Conservation (phyloP, 2,113 vertebrate genomes). For the Tor tambroides region DNA sequence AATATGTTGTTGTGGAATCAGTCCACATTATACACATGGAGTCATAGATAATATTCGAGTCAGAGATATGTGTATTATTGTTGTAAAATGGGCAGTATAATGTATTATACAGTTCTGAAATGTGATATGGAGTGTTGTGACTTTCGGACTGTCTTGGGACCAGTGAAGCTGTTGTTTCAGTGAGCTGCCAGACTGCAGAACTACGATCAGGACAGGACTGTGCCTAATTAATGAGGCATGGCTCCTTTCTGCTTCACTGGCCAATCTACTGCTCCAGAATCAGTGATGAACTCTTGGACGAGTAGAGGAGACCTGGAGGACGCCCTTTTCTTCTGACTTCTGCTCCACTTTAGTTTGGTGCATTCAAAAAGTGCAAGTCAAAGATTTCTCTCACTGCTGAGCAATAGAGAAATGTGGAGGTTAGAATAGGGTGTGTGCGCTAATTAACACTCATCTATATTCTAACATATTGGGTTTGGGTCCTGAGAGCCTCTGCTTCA, state of each 20-base stretch:
- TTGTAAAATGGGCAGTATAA: neutral
- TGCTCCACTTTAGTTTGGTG: conserved; percentile 44
- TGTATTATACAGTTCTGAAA: conserved; percentile 57
- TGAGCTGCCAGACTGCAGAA: conserved; percentile 51
- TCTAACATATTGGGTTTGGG: conserved; percentile 58
- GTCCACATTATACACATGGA: neutral
- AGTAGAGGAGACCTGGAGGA: conserved; percentile 41
- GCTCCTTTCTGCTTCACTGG: conserved; percentile 64
- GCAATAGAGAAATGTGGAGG: neutral
- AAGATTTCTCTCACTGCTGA: neutral
- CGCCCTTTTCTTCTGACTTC: neutral
- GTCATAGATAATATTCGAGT: neutral
- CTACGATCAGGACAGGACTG: conserved; percentile 54
- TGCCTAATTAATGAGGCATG: conserved; percentile 65
- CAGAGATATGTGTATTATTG: too few relatives aligned
- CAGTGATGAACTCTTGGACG: conserved; percentile 40
- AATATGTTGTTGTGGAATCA: neutral
- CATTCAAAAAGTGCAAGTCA: conserved; percentile 31
- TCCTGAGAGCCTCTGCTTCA: conserved; percentile 43
- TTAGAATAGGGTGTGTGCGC: neutral
- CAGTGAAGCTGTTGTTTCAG: conserved; percentile 65
- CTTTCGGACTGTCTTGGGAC: conserved; percentile 57
- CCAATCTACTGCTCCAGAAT: conserved; percentile 55
- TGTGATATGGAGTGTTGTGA: conserved; percentile 45
- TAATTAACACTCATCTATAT: conserved; percentile 66